Evolutionary conservation across 2,797 vertebrate species (phyloP), one percentile per base, ranked within the genome.

Genomic region (Aselliscus stoliczkanus): DNA sequence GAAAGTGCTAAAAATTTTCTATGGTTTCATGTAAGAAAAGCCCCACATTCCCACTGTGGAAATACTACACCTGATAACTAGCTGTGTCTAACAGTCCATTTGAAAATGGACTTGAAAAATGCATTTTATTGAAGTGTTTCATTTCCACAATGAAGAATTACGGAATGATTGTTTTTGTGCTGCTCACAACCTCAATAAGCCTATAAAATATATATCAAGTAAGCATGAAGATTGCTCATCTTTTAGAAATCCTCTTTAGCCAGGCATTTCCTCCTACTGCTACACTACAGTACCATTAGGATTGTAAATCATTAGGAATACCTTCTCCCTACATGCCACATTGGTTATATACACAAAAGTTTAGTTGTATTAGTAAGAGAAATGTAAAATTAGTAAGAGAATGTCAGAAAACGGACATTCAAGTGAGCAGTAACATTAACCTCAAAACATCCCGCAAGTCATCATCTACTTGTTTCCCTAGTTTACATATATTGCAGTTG

Each of bases 331-430:
- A 93, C 62, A 56, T 60, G 96, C 27, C 91, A 94, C 14, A n/a
- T 0, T 93, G 90, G 42, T 64, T 91, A 58, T 29, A 70, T 29
- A 76, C 34, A 44, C 72, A 96, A 79, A 62, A 81, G 70, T 98
- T 91, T 95, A 92, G 10, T 69, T 97, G 37, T 6, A 15, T 94
- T 81, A 73, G 47, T 29, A 72, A 20, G 47, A 96, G 75, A 96
- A 96, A 77, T 67, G 83, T 25, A n/a, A n/a, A n/a, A n/a, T n/a
- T n/a, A n/a, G n/a, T n/a, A n/a, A n/a, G n/a, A n/a, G n/a, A n/a
- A n/a, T n/a, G n/a, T n/a, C n/a, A n/a, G n/a, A n/a, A 95, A 97
- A 97, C 10, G 96, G 96, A 97, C 88, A 94, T 73, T 97, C 96
- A 97, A 93, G 93, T 95, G 94, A 96, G 42, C 44, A 64, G 5